Evolutionary conservation across 2,113 vertebrate species (phyloP), one percentile per base, ranked within the genome.

Genomic region (Callocephalon fimbriatum): DNA sequence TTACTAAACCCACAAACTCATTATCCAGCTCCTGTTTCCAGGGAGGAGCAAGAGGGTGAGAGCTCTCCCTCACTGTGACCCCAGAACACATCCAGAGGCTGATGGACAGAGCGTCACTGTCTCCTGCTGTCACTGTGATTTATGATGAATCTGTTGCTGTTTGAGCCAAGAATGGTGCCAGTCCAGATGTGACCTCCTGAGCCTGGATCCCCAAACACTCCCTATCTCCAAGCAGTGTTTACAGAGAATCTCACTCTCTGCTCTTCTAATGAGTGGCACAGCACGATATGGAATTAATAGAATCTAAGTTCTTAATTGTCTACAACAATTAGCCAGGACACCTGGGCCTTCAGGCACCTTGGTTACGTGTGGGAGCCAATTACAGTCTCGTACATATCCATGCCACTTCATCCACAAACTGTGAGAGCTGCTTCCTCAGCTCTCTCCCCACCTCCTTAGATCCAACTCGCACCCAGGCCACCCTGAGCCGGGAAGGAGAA

Each of bases 301-400:
- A 84, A 97, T 96, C 96, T 93, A 96, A 97, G 97, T 98, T 98
- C 98, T 98, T 98, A 98, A 98, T 98, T 98, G 98, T 96, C 96
- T 98, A 91, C 97, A 97, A 98, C 98, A 98, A 98, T 98, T 98
- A 98, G 97, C 79, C 95, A 84, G 74, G 91, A 95, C 2, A 74
- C 96, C 70, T 92, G 95, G 96, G 97, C 95, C 96, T 96, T 88
- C 93, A 93, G 97, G 97, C 96, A 75, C 94, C 93, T 85, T 65
- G 54, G 85, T 94, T 97, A 78, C 14, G 32, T 82, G 86, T 90
- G 71, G 81, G 75, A 97, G 94, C 96, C 98, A 98, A 97, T 98
- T 98, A 98, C 63, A 97, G 66, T 11, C 82, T 96, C 35, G 88
- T 98, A 61, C 94, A 96, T 96, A 98, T 98, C 98, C 97, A 97